These are phyloP conservation scores for Xestia xanthographa DNA, from an alignment of 2,888 invertebrate species.

Conservation along the genomic window DNA sequence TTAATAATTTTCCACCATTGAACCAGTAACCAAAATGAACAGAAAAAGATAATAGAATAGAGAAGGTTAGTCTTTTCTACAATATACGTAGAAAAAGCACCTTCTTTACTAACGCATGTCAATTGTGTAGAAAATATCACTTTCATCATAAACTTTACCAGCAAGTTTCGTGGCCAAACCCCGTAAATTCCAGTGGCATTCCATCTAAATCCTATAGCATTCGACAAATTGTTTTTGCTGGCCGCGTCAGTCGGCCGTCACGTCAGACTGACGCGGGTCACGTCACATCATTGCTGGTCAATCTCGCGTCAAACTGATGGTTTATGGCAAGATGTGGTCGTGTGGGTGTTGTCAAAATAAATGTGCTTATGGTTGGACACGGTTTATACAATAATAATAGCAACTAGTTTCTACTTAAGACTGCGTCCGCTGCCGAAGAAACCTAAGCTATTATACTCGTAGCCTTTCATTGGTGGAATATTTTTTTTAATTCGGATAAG, in stretches of 20 bases:
- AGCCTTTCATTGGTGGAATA: neutral
- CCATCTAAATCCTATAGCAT: slow-evolving; percentile 44
- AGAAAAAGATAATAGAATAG: neutral
- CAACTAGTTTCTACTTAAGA: neutral
- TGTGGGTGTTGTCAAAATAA: slow-evolving; percentile 8
- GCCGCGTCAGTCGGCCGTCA: slow-evolving; percentile 38
- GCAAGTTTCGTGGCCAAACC: slow-evolving; percentile 19
- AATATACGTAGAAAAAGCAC: neutral
- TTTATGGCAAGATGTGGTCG: slow-evolving; percentile 9
- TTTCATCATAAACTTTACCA: neutral
- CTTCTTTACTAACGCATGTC: neutral
- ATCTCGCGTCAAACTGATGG: slow-evolving; percentile 32
- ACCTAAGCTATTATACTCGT: too few relatives aligned
- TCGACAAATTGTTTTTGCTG: slow-evolving; percentile 63
- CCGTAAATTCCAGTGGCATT: slow-evolving; percentile 44
- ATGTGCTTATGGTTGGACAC: neutral
- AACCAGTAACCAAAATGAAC: neutral
- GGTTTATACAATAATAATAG: neutral
- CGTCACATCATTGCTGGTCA: slow-evolving; percentile 30
- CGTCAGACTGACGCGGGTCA: slow-evolving; percentile 53
- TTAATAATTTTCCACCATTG: too few relatives aligned
- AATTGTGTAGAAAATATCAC: neutral
- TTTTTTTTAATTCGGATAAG: neutral
- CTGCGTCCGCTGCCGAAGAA: neutral
- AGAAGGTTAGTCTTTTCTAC: neutral